Base-by-base conservation (phyloP, 2,888 invertebrate species). In the Zhuqinia jingwanae region DNA sequence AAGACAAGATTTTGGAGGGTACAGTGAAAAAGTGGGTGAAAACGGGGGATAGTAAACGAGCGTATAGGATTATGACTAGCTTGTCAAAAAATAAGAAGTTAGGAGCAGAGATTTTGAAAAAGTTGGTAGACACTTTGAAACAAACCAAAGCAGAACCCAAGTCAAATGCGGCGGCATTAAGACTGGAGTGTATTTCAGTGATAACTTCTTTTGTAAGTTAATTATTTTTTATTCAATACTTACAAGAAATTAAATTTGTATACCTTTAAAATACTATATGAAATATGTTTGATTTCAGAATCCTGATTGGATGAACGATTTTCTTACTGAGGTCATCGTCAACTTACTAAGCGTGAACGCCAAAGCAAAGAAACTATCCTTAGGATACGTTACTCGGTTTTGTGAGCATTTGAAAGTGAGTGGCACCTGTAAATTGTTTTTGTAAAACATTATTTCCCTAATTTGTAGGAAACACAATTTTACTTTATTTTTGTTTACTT, bases 321-420 rank as follows among this genome's bases (percentile, higher is more conserved):
- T 91, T 58, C 78, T 91, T 13, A 87, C 88, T 2, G 91, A 91
- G 84, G 89, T 88, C 1, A 89, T 91, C 45, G 53, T 90, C 11
- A 89, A 90, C 84, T 76, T 91, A 30, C 53, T 90, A 1, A 91
- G 90, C 58, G 88, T 89, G 0, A 91, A 91, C 68, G 85, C 87
- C 0, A 90, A 89, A 78, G 88, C 90, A 11, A 85, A 89, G 47
- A 89, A 84, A 30, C 50, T 88, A 10, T 45, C 45, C 1, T 3
- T 0, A 15, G 68, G 17, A 11, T 68, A 68, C 22, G 68, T 68
- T 2, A 45, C 47, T 11, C 17, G 68, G 45, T 87, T 82, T 56
- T 88, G 84, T 30, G 42, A 87, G 13, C 60, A 73, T 53, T 56
- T 88, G 15, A 87, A 89, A 84, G 90, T 90, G 89, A 73, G 30